Conservation (phyloP, 2,888 invertebrate genomes). For the Autographa gamma region DNA sequence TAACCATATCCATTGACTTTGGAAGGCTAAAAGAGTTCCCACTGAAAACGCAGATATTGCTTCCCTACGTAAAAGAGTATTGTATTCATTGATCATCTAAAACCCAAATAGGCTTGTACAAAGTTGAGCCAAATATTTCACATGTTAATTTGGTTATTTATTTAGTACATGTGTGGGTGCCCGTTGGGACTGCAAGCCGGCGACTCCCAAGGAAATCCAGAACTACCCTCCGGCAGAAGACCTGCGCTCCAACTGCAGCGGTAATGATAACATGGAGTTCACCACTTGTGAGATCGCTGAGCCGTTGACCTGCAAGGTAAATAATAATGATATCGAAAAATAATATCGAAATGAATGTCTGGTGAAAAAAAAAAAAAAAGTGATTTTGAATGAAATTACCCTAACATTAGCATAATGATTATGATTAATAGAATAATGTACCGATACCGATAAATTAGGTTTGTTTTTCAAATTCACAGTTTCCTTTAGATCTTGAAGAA, state of each 20-base stretch:
- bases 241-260: slow-evolving; percentile 90
- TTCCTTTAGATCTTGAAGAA: neutral
- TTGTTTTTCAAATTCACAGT: neutral
- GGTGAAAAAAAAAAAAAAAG: no score
- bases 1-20: no score
- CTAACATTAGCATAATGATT: neutral
- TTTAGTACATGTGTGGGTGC: slow-evolving; percentile 91
- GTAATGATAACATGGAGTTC: slow-evolving; percentile 91
- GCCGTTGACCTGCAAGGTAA: slow-evolving; percentile 93
- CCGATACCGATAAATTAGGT: neutral
- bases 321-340: no score
- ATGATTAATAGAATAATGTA: neutral
- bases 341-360: no score
- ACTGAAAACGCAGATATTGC: no score
- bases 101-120: no score
- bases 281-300: slow-evolving; percentile 93
- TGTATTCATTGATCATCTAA: neutral
- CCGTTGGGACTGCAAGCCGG: slow-evolving; percentile 92
- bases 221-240: slow-evolving; percentile 91
- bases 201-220: slow-evolving; percentile 90
- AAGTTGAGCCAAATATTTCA: neutral
- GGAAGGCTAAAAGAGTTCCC: no score
- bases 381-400: no score
- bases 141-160: neutral
- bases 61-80: no score